Percentiles rank a stretch among this genome's conserved stretches.
phyloP scores from a whole-genome alignment of 2,888 invertebrate genomes.

The Chymomyza caudatula region DNA sequence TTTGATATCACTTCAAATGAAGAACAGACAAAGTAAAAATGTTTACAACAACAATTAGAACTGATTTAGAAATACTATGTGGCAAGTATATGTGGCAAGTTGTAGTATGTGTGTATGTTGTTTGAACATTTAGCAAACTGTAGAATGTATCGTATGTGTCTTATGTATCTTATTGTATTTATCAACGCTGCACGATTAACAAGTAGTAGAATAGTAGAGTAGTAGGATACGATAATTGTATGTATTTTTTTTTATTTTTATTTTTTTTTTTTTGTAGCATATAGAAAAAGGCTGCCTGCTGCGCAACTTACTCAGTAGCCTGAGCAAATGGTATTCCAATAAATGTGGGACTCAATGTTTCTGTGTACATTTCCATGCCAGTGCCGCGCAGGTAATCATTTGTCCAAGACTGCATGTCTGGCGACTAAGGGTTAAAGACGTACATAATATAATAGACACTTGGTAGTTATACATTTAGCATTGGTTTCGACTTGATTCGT shows the following conservation, averaged over 20 bases:
- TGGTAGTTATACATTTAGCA: not conserved
- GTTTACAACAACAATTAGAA: conserved; percentile 61
- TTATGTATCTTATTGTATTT: conserved; percentile 28
- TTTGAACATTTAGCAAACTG: conserved; percentile 3
- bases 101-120: conserved; percentile 15
- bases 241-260: conserved; percentile 3
- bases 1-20: conserved; percentile 18
- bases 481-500: conserved; percentile 4
- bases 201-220: conserved; percentile 62
- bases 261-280: conserved; percentile 42
- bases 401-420: conserved; percentile 98
- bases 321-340: conserved; percentile 98
- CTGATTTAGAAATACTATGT: conserved; percentile 49
- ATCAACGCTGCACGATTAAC: conserved; percentile 68
- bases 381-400: conserved; percentile 99
- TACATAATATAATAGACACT: conserved; percentile 55
- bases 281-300: conserved; percentile 51
- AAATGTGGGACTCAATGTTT: conserved; percentile 98
- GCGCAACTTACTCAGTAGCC: conserved; percentile 96
- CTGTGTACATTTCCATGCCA: conserved; percentile 99
- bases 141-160: conserved; percentile 18
- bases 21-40: conserved; percentile 31
- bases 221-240: conserved; percentile 36
- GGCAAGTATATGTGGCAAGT: conserved; percentile 21
- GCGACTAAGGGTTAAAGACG: conserved; percentile 83